Evolutionary conservation across 2,797 vertebrate species (phyloP), one percentile per base, ranked within the genome.

Genomic region (Schizothorax lantsangensis): DNA sequence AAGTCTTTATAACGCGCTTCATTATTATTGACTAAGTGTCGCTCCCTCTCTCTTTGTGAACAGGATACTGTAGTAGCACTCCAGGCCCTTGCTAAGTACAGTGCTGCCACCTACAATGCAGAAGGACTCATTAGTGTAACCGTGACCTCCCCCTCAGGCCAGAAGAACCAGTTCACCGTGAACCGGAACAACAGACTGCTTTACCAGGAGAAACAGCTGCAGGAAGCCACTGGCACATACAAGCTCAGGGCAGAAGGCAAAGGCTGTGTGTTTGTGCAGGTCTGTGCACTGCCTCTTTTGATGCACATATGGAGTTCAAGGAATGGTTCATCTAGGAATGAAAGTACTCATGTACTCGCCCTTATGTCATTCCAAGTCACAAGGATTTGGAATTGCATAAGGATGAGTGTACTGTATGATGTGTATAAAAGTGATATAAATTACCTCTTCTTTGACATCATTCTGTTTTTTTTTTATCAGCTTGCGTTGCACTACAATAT

Each of bases 11-110:
- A 30, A 30, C 30, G 21, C 7, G 1, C 45, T 47, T 84, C 11
- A 36, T 21, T 33, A 23, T 79, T 40, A 17, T 7, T 69, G 12
- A 81, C 8, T 74, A 6, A 19, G 19, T 86, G 43, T 66, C 11
- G 4, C 81, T 57, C 21, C 3, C 66, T 62, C 21, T 62, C 21
- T 45, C 0, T 4, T 1, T 83, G 73, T 86, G 43, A 66, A 74
- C 90, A 98, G 97, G 97, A 97, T 88, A 98, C 97, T 0, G 96
- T 98, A 49, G 96, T 97, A 87, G 97, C 96, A 86, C 96, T 98
- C 57, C 96, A 98, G 92, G 97, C 96, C 1, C 92, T 98, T 87
- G 92, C 97, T 8, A 94, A 94, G 64, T 97, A 97, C 30, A 96
- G 94, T 33, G 81, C 93, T 6, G 92, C 91, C 88, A 96, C 94